phyloP scores from a whole-genome alignment of 1,140 invertebrate genomes.

The Polypedilum vanderplanki region DNA sequence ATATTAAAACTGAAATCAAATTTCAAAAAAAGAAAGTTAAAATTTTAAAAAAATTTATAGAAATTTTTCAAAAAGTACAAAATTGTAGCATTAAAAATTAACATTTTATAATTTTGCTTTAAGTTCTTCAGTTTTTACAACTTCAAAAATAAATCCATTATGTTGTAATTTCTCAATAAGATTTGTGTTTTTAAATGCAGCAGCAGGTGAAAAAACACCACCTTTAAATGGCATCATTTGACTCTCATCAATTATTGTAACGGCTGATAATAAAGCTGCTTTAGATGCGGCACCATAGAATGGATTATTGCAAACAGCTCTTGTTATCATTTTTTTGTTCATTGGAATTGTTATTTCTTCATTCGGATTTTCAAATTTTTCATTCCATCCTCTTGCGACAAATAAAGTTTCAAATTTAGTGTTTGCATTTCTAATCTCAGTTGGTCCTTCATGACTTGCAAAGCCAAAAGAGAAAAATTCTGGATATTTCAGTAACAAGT shows the following conservation, averaged over 20 bases:
- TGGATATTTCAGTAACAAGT: slow-evolving; percentile 64
- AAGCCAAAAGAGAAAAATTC: slow-evolving; percentile 64
- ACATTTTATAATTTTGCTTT: neutral
- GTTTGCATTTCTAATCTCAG: slow-evolving; percentile 54
- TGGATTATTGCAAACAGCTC: slow-evolving; percentile 59
- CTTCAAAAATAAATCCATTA: neutral
- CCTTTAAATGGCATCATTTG: slow-evolving; percentile 63
- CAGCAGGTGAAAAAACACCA: neutral
- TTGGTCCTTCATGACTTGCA: slow-evolving; percentile 60
- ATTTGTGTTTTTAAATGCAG: neutral
- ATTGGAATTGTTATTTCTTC: slow-evolving; percentile 55
- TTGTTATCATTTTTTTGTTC: slow-evolving; percentile 59
- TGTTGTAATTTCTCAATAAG: neutral
- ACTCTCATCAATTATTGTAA: slow-evolving; percentile 68
- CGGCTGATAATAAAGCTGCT: slow-evolving; percentile 59
- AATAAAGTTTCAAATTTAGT: slow-evolving; percentile 60
- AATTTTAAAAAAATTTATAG: neutral
- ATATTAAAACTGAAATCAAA: neutral
- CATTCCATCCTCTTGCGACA: slow-evolving; percentile 71
- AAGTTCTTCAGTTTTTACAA: neutral
- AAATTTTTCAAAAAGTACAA: neutral
- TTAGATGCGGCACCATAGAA: slow-evolving; percentile 77
- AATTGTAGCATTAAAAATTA: too few species aligned
- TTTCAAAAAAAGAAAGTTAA: neutral
- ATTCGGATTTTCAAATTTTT: slow-evolving; percentile 51